Evolutionary conservation across 2,113 vertebrate genomes (phyloP).

Genomic region (Trochalopteron elliotii): DNA sequence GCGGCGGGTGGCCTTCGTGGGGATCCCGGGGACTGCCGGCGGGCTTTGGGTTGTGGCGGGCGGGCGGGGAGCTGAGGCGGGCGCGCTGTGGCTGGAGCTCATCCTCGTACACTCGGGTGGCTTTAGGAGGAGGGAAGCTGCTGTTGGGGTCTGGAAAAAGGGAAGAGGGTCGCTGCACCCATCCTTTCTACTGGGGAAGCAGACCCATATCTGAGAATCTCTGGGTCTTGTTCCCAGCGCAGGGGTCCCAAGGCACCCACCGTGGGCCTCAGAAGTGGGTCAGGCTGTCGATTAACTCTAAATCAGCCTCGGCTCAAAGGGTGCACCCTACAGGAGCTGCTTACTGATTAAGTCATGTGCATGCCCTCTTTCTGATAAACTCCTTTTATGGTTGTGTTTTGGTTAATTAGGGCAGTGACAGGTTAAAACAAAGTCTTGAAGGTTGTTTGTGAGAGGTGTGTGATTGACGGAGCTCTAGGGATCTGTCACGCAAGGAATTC

Average conservation of each 20-base stretch:
- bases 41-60: not conserved
- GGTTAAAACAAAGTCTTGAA: not conserved
- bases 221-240: rapidly evolving
- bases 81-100: not conserved
- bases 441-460: rapidly evolving
- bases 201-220: rapidly evolving
- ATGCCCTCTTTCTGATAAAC: not conserved
- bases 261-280: not conserved
- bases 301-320: not conserved
- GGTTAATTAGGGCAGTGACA: not conserved
- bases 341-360: not conserved
- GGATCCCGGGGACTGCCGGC: too few relatives aligned
- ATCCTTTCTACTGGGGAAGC: not conserved
- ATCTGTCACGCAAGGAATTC: rapidly evolving
- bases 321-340: not conserved
- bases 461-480: not conserved
- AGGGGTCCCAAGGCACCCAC: not conserved
- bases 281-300: not conserved
- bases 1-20: not conserved
- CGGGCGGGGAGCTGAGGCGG: not conserved
- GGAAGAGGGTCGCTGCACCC: not conserved
- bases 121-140: not conserved
- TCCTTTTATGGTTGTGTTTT: not conserved
- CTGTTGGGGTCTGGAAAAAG: not conserved
- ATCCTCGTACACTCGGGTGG: not conserved